Percentiles rank a stretch among this genome's conserved stretches.
These are phyloP conservation scores for Meiosimyza platycephala DNA, from an alignment of 2,888 invertebrate genomes.

Conservation along the genomic window DNA sequence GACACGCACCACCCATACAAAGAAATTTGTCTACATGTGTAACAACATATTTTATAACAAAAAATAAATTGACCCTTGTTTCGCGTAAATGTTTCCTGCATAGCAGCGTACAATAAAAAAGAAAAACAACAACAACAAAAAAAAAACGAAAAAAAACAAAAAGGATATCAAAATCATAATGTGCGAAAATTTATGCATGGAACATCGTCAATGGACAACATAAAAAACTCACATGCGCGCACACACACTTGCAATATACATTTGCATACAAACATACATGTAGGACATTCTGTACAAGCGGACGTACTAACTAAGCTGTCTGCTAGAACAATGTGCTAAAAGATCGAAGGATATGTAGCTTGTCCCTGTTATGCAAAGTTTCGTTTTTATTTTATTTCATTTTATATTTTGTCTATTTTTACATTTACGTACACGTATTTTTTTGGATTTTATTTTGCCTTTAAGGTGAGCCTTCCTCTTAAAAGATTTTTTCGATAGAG, in stretches of 20 bases:
- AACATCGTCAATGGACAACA: slow-evolving; percentile 17
- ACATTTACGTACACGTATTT: background rate
- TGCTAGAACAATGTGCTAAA: slow-evolving; percentile 7
- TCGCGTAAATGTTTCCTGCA: slow-evolving; percentile 5
- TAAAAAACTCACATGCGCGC: background rate
- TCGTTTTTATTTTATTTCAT: background rate
- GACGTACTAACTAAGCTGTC: background rate
- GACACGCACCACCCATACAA: slow-evolving; percentile 16
- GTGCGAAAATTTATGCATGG: slow-evolving; percentile 22
- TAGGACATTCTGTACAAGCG: background rate
- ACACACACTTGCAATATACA: slow-evolving; percentile 9
- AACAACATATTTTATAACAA: slow-evolving; percentile 29
- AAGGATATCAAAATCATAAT: slow-evolving; percentile 24
- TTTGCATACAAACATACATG: slow-evolving; percentile 3
- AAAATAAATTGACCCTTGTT: slow-evolving; percentile 20
- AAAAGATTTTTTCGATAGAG: no score
- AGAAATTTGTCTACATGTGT: slow-evolving; percentile 43
- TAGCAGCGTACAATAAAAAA: slow-evolving; percentile 3
- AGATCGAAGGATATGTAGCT: slow-evolving; percentile 11
- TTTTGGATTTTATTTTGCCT: slow-evolving; percentile 27
- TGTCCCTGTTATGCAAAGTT: slow-evolving; percentile 10
- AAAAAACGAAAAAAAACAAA: background rate
- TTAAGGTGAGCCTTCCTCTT: background rate
- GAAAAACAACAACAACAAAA: background rate
- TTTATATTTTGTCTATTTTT: background rate